These are phyloP conservation scores for Oreochromis aureus DNA, from an alignment of 2,113 vertebrate species.

Conservation along the genomic window DNA sequence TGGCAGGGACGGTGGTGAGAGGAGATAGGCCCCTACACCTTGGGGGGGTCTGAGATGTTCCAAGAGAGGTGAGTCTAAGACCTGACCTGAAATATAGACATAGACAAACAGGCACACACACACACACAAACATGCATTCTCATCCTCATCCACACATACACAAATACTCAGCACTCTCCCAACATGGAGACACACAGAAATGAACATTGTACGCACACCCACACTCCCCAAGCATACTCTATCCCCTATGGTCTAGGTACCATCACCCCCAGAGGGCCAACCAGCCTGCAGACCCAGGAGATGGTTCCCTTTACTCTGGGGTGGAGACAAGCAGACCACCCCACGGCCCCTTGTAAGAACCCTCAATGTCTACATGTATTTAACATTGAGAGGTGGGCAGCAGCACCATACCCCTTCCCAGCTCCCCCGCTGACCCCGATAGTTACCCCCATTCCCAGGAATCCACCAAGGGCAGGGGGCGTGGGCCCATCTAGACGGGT, in stretches of 20 bases:
- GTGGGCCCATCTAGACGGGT: accelerated
- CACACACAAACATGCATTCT: too few species aligned
- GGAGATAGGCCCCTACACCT: not conserved
- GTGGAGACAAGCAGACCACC: accelerated
- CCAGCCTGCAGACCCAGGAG: not conserved
- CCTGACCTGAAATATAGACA: too few species aligned
- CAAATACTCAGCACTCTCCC: too few species aligned
- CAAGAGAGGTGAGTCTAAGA: too few species aligned
- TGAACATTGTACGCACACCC: accelerated
- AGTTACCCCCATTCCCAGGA: accelerated
- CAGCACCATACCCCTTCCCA: not conserved
- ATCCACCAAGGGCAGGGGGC: not conserved
- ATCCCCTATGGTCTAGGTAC: accelerated
- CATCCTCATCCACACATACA: too few species aligned
- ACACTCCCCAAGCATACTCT: not conserved
- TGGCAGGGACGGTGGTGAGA: not conserved
- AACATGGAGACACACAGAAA: not conserved
- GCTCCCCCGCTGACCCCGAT: not conserved
- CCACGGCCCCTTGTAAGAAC: not conserved
- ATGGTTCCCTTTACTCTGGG: not conserved
- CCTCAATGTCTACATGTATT: not conserved
- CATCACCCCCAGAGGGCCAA: not conserved
- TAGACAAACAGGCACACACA: too few species aligned
- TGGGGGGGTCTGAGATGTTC: not conserved
- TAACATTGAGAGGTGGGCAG: accelerated